Base-by-base conservation (phyloP, 2,888 invertebrate genomes). In the Synanthedon andrenaeformis region DNA sequence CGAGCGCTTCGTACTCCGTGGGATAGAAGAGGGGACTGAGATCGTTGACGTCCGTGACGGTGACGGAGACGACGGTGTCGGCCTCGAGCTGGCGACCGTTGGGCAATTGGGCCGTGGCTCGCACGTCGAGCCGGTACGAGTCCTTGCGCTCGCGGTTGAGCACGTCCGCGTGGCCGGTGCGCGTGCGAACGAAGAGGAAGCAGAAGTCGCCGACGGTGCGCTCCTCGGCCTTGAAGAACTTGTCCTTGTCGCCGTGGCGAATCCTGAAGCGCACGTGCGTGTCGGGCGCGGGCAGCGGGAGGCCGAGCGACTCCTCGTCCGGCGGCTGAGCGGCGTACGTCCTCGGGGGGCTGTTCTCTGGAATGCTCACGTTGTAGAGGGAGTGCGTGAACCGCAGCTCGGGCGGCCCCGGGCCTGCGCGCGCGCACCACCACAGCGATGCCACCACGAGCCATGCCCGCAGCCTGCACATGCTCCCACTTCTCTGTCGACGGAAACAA, bases 21-120 rank as follows among this genome's bases (percentile, higher is more conserved):
- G 95, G 95, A 75, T 95, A 95, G 86, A 99, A 99, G 41, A 98
- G 88, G 45, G 99, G 99, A 76, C 93, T 95, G 60, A 98, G 91
- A 79, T 98, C 98, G 83, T 96, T 96, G 54, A 93, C 93, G 82
- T 96, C 96, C 56, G 92, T 85, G 55, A 97, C 91, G 58, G 89
- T 89, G 42, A 96, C 92, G 54, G 90, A 86, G 45, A 96, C 91
- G 41, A 84, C 87, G 11, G 94, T 89, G 70, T 94, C 93, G 53
- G 95, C 90, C 70, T 95, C 93, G 58, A 92, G 80, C 55, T 87
- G 78, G 59, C 86, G 81, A 75, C 90, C 89, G 66, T 88, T 89
- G 61, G 90, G 86, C 78, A 74, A 90, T 89, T 63, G 84, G 69
- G 74, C 90, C 75, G 66, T 89, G 82, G 63, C 92, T 89, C 61